phyloP scores from a whole-genome alignment of 1,140 invertebrate species.

The Hylaeus anthracinus region DNA sequence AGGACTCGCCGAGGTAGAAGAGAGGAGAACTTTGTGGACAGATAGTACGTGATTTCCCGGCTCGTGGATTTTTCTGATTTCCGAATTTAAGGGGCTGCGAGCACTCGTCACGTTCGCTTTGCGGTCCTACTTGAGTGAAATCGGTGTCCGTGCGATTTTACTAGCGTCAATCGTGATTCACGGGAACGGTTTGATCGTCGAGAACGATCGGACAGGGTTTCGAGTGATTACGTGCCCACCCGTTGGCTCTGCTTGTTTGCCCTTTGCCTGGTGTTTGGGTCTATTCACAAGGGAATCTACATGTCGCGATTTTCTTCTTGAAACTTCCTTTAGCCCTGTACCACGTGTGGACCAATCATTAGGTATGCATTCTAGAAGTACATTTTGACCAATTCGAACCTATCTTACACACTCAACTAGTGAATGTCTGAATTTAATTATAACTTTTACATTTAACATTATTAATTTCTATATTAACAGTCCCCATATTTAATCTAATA shows the following conservation, averaged over 20 bases:
- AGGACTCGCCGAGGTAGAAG: neutral
- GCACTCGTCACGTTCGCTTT: slow-evolving; percentile 24
- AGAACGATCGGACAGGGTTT: slow-evolving; percentile 3
- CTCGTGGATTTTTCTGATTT: slow-evolving; percentile 1
- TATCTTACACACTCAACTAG: too few relatives aligned
- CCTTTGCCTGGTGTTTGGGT: neutral
- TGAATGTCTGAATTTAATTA: too few relatives aligned
- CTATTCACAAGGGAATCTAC: too few relatives aligned
- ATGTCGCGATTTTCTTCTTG: neutral
- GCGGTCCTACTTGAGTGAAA: neutral
- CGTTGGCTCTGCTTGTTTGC: neutral
- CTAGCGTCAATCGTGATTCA: neutral
- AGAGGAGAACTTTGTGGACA: neutral
- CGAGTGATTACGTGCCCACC: slow-evolving; percentile 6
- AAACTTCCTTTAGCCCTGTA: too few relatives aligned
- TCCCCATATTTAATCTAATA: too few relatives aligned
- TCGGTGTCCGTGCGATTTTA: slow-evolving; percentile 7
- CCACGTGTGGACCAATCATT: too few relatives aligned
- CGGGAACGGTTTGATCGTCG: slow-evolving; percentile 3
- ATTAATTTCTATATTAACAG: too few relatives aligned
- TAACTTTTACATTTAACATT: too few relatives aligned
- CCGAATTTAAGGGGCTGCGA: slow-evolving; percentile 12
- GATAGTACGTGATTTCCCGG: neutral
- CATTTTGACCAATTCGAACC: too few relatives aligned
- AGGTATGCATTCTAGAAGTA: too few relatives aligned